Conservation (phyloP, 2,888 invertebrate species). For the Drosophila diplacantha region DNA sequence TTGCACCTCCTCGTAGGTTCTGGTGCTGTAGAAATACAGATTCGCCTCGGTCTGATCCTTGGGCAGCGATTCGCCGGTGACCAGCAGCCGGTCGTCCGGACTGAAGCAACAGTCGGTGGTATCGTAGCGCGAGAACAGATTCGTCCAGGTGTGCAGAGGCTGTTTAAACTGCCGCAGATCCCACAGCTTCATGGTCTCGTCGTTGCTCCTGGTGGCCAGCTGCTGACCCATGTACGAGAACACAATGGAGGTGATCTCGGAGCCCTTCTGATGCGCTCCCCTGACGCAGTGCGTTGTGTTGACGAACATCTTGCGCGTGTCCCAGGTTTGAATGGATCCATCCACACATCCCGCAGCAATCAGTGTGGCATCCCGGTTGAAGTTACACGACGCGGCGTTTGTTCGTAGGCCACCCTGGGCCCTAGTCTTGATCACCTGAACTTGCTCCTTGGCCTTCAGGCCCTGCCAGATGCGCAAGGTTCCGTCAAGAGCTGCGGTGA, state of each 20-base stretch:
- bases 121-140: constrained; percentile 90
- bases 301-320: constrained; percentile 92
- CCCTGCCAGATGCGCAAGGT: constrained; percentile 95
- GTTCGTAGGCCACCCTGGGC: constrained; percentile 91
- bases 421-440: constrained; percentile 90
- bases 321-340: constrained; percentile 95
- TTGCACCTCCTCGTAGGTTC: constrained; percentile 85
- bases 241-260: constrained; percentile 89
- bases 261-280: constrained; percentile 87
- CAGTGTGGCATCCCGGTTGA: constrained; percentile 90
- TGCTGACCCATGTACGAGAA: constrained; percentile 90
- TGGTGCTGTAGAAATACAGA: constrained; percentile 88
- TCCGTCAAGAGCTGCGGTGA: constrained; percentile 96
- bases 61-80: constrained; percentile 90
- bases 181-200: constrained; percentile 97
- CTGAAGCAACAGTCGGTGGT: constrained; percentile 87
- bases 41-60: constrained; percentile 84
- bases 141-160: constrained; percentile 83
- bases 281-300: constrained; percentile 88
- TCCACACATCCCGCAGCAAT: constrained; percentile 95
- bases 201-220: constrained; percentile 90
- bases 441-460: constrained; percentile 87
- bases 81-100: constrained; percentile 92
- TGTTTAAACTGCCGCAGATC: constrained; percentile 90
- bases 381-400: constrained; percentile 89